Percentiles rank a stretch among this genome's conserved stretches.
These are phyloP conservation scores for Umimayanthus chanpuru DNA, from an alignment of 92 coral and sea anemone genomes.

Conservation along the genomic window DNA sequence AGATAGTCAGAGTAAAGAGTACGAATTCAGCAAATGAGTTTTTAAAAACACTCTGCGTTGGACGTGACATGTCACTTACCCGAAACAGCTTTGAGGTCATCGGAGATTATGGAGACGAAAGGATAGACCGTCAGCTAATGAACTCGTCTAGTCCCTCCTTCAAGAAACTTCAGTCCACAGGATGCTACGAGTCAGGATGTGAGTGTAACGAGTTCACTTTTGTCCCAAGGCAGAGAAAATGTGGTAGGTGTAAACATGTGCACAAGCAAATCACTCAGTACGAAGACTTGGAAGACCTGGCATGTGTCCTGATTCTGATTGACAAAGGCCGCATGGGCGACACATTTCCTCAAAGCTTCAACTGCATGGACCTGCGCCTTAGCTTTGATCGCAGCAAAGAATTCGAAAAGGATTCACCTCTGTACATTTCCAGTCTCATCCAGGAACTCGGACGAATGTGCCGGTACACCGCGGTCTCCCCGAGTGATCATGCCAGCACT, in stretches of 20 bases:
- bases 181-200: constrained; percentile 43
- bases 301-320: constrained; percentile 47
- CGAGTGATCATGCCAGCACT: not conserved
- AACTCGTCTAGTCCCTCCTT: constrained; percentile 45
- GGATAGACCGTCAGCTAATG: constrained; percentile 38
- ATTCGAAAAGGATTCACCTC: constrained; percentile 16
- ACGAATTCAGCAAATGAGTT: constrained; percentile 48
- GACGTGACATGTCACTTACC: not conserved
- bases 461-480: constrained; percentile 25
- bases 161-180: constrained; percentile 34
- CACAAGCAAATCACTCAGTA: constrained; percentile 51
- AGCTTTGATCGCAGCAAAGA: constrained; percentile 39
- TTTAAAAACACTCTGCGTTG: constrained; percentile 27
- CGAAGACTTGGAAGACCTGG: constrained; percentile 49
- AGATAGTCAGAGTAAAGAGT: constrained; percentile 42
- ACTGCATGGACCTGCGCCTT: constrained; percentile 51
- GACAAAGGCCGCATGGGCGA: constrained; percentile 65
- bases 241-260: constrained; percentile 27
- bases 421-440: constrained; percentile 31
- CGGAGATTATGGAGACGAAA: constrained; percentile 42
- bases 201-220: not conserved
- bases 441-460: constrained; percentile 61
- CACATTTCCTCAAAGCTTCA: constrained; percentile 53
- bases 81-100: constrained; percentile 40
- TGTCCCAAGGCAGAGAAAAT: too few species aligned